These are phyloP conservation scores for Semotilus atromaculatus DNA, from an alignment of 2,797 vertebrate genomes.

Conservation along the genomic window DNA sequence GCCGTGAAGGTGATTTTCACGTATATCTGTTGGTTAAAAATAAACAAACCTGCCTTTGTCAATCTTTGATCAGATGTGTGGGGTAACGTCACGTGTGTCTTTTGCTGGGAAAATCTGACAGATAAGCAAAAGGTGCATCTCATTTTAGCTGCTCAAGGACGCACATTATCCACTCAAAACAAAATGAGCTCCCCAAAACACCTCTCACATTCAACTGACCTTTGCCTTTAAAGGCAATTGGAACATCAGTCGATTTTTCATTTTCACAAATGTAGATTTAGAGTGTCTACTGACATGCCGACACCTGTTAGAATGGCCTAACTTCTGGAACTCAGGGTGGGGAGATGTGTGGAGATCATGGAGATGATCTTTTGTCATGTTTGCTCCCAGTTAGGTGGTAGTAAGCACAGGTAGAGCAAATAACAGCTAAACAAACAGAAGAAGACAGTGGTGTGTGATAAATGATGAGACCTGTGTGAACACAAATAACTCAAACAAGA, in stretches of 20 bases:
- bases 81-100: constrained; percentile 15
- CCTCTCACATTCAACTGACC: not conserved
- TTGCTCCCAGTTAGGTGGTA: constrained; percentile 48
- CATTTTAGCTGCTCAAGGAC: constrained; percentile 47
- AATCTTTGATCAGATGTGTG: constrained; percentile 25
- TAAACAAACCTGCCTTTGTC: constrained; percentile 27
- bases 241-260: not conserved
- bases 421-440: constrained; percentile 89
- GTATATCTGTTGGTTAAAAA: constrained; percentile 15
- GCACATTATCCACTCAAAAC: constrained; percentile 33
- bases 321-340: constrained; percentile 24
- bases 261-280: not conserved
- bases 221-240: constrained; percentile 4
- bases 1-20: constrained; percentile 1
- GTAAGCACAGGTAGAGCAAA: constrained; percentile 76
- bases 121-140: constrained; percentile 60
- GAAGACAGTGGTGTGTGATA: constrained; percentile 90
- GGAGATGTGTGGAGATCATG: constrained; percentile 50
- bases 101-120: constrained; percentile 56
- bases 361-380: constrained; percentile 43
- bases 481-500: constrained; percentile 47
- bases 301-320: constrained; percentile 44
- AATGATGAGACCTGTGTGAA: constrained; percentile 75
- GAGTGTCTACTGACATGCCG: constrained; percentile 36
- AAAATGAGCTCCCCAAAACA: constrained; percentile 12